Conservation (phyloP, 1,140 invertebrate genomes). For the Hyposmocoma kahamanoa region DNA sequence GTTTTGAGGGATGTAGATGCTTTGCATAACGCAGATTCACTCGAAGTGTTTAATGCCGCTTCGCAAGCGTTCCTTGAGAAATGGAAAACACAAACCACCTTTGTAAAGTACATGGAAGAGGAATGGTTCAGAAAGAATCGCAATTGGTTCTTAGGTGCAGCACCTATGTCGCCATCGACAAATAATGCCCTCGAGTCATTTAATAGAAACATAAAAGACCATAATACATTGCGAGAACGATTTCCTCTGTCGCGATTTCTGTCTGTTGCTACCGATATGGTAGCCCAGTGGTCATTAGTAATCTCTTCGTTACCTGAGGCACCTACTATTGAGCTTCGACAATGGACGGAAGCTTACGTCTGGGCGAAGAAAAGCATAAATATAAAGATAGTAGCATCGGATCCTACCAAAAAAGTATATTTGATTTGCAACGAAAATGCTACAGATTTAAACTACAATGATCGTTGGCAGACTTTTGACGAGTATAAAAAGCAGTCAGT, state of each 20-base stretch:
- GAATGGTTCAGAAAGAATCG: conserved; percentile 15
- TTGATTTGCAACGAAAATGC: conserved; percentile 2
- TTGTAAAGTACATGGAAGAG: conserved; percentile 13
- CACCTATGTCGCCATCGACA: not conserved
- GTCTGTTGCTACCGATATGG: conserved; percentile 8
- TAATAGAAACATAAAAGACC: conserved; percentile 3
- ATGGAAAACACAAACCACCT: conserved; percentile 8
- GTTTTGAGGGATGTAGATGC: conserved; percentile 11
- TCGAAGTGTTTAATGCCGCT: conserved; percentile 8
- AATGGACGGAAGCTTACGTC: conserved; percentile 14
- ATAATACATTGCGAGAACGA: conserved; percentile 3
- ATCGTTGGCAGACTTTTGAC: no score
- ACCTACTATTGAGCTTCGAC: conserved; percentile 9
- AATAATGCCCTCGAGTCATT: conserved; percentile 2
- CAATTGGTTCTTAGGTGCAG: conserved; percentile 16
- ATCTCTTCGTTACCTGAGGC: not conserved
- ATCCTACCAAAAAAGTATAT: not conserved
- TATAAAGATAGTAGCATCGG: not conserved
- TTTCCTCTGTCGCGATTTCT: conserved; percentile 12
- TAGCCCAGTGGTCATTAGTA: conserved; percentile 9
- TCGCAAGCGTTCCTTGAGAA: conserved; percentile 7
- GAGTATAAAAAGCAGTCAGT: conserved; percentile 3
- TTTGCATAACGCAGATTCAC: conserved; percentile 1
- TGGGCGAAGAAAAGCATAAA: conserved; percentile 9
- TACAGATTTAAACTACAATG: conserved; percentile 3